Evolutionary conservation across 2,113 vertebrate species (phyloP), one percentile per base, ranked within the genome.

Genomic region (Mormoops blainvillei): DNA sequence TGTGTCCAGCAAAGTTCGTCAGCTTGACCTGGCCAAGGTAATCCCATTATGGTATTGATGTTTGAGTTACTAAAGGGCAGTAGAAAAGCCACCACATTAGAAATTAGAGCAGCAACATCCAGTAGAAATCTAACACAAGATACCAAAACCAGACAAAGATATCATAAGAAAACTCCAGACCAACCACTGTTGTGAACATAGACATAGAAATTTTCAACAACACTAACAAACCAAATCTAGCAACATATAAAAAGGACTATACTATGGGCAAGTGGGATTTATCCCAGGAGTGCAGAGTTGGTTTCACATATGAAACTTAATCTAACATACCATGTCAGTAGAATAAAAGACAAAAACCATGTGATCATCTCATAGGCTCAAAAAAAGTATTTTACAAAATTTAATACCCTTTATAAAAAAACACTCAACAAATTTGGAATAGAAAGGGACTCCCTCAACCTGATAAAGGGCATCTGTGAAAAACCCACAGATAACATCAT

Each of bases 11-110:
- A 99, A 99, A 98, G 99, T 99, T 94, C 98, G 99, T 65, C 99
- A 99, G 98, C 99, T 99, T 4, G 99, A 99, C 98, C 98, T 99
- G 33, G 99, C 99, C 82, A 99, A 99, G 99, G 99, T 99, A 96
- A 95, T 33, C n/a, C 48, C 50, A 33, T 8, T 54, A 50, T 83
- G 22, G 16, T 88, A 91, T 63, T 82, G 33, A 63, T 94, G n/a
- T 95, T 76, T 93, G n/a, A 95, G 8, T 74, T 86, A 90, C 11
- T 65, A 86, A 16, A 85, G 50, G 12, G 19, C 13, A 71, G 41
- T 56, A 83, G 52, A 89, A 56, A 94, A 86, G 31, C 48, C 26
- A 50, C 24, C 38, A 38, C 5, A 4, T 77, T 93, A 89, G 43
- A 96, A 36, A 89, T 82, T 56, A 71, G 48, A 94, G 36, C 22